Conservation (phyloP, 2,888 invertebrate genomes). For the Elaeidobius kamerunicus region DNA sequence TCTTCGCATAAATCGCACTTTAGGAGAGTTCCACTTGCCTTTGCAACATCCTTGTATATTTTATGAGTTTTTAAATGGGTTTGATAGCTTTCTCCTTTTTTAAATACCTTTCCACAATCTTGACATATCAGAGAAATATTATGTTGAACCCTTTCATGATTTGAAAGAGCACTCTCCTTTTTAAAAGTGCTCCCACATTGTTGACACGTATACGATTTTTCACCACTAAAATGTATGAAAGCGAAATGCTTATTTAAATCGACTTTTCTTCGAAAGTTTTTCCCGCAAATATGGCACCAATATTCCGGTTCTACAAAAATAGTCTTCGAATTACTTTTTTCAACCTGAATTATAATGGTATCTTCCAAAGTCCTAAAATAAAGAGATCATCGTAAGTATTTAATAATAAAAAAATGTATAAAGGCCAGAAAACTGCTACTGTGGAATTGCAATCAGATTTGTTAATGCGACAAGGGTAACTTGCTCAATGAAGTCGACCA, state of each 20-base stretch:
- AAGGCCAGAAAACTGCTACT: too few relatives aligned
- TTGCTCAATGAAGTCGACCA: too few relatives aligned
- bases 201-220: conserved; percentile 42
- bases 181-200: conserved; percentile 45
- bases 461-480: too few relatives aligned
- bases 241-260: conserved; percentile 40
- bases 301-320: background rate
- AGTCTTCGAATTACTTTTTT: background rate
- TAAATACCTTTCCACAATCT: conserved; percentile 33
- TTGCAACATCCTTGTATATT: conserved; percentile 21
- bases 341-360: conserved; percentile 1
- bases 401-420: too few relatives aligned
- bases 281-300: conserved; percentile 42
- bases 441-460: too few relatives aligned
- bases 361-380: conserved; percentile 1
- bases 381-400: too few relatives aligned
- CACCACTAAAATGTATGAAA: conserved; percentile 43
- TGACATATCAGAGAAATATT: background rate
- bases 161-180: conserved; percentile 39
- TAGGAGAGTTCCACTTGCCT: conserved; percentile 31
- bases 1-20: conserved; percentile 35
- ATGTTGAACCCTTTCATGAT: conserved; percentile 40
- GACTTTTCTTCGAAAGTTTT: conserved; percentile 51
- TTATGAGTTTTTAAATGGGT: conserved; percentile 33
- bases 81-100: conserved; percentile 17